phyloP scores from a whole-genome alignment of 2,797 vertebrate species.

The Buceros bicornis region DNA sequence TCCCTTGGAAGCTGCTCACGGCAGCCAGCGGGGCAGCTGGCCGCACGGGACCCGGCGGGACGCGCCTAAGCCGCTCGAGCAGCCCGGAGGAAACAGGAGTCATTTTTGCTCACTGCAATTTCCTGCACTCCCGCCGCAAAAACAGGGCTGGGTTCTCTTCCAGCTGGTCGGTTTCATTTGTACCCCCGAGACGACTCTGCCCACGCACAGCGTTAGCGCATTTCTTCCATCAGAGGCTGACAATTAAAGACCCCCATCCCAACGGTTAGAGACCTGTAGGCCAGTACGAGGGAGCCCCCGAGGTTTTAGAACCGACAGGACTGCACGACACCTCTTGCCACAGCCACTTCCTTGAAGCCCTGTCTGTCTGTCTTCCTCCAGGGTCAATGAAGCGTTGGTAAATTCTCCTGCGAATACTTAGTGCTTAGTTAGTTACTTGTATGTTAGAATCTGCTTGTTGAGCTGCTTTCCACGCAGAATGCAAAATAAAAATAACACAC shows the following conservation, averaged over 20 bases:
- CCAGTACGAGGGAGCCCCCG: neutral
- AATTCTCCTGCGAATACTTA: neutral
- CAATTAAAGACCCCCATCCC: neutral
- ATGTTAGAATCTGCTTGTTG: rapidly evolving
- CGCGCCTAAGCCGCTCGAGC: rapidly evolving
- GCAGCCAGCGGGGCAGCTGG: neutral
- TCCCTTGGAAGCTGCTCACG: rapidly evolving
- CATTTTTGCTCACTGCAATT: neutral
- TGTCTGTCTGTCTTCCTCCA: neutral
- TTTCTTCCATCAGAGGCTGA: neutral
- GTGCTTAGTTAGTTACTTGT: neutral
- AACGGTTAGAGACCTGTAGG: rapidly evolving
- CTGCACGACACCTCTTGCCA: neutral
- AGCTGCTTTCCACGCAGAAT: neutral
- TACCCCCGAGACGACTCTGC: too few species aligned
- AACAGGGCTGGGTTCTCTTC: neutral
- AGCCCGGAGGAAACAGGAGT: neutral
- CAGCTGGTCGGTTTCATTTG: neutral
- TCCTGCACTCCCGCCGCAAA: neutral
- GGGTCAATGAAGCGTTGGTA: neutral
- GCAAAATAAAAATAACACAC: slow-evolving; percentile 1
- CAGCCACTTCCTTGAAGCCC: neutral
- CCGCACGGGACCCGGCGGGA: rapidly evolving
- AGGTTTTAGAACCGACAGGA: neutral
- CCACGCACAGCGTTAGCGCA: rapidly evolving